Evolutionary conservation across 2,888 invertebrate species (phyloP).

Genomic region (Andrena bucephala): DNA sequence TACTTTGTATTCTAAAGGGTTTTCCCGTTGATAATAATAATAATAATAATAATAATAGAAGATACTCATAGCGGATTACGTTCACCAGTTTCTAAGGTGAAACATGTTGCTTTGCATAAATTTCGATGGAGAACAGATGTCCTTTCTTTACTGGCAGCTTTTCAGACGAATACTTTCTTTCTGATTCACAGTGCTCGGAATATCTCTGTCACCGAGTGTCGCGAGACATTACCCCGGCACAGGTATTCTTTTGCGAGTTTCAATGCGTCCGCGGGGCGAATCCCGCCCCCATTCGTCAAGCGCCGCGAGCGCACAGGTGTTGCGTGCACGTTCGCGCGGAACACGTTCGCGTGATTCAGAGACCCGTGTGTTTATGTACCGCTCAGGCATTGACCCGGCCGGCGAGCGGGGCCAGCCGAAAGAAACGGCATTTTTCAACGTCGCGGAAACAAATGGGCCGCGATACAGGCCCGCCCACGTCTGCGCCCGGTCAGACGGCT

Average conservation of each 20-base stretch:
- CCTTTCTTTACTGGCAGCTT: too few relatives aligned
- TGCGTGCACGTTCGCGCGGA: conserved; percentile 4
- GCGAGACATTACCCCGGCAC: background rate
- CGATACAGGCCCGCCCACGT: conserved; percentile 69
- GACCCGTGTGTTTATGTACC: conserved; percentile 30
- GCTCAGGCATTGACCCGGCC: conserved; percentile 67
- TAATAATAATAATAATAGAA: too few relatives aligned
- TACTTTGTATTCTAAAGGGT: too few relatives aligned
- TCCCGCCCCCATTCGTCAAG: conserved; percentile 1
- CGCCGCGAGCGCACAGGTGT: conserved; percentile 14
- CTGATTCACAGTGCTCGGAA: background rate
- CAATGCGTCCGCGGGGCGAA: background rate
- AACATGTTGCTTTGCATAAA: background rate
- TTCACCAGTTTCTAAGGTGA: background rate
- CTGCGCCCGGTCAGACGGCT: conserved; percentile 10
- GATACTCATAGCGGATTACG: background rate
- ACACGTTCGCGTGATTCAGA: conserved; percentile 32
- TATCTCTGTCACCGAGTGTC: background rate
- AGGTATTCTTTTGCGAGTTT: background rate
- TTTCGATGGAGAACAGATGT: too few relatives aligned
- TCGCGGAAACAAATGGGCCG: conserved; percentile 75
- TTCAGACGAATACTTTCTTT: background rate
- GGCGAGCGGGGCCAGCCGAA: conserved; percentile 46
- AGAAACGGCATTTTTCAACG: conserved; percentile 77
- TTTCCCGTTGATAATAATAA: too few relatives aligned